Evolutionary conservation across 1,140 invertebrate genomes (phyloP).

Genomic region (Helicoverpa armigera): DNA sequence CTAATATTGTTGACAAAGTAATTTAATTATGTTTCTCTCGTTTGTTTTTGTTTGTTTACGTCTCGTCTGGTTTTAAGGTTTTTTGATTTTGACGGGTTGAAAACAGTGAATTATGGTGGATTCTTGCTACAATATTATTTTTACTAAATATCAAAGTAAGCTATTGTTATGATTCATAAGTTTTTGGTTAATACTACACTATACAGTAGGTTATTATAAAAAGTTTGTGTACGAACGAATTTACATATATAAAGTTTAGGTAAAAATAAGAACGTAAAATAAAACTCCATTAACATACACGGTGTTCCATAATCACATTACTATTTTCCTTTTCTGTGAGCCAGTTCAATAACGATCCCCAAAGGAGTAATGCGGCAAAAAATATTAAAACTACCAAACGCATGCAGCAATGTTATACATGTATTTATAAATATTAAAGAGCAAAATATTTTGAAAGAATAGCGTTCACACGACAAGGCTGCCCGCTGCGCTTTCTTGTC

Average conservation of each 20-base stretch:
- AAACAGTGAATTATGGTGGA: too few species aligned
- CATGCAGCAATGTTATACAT: constrained; percentile 1
- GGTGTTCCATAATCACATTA: background rate
- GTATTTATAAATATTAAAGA: constrained; percentile 43
- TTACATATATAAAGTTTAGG: too few species aligned
- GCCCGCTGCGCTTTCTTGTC: constrained; percentile 47
- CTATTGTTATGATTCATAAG: too few species aligned
- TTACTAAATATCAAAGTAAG: too few species aligned
- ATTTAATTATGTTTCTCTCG: constrained; percentile 3
- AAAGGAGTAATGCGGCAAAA: background rate
- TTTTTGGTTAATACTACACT: too few species aligned
- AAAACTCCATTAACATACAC: constrained; percentile 2
- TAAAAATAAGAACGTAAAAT: too few species aligned
- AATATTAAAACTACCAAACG: constrained; percentile 26
- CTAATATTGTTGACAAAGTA: constrained; percentile 21
- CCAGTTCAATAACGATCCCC: background rate
- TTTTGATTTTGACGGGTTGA: background rate
- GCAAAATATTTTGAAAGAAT: constrained; percentile 45
- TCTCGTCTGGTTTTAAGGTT: background rate
- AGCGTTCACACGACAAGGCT: constrained; percentile 47
- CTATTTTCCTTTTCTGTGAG: background rate
- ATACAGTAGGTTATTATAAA: too few species aligned
- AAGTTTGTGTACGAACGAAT: too few species aligned
- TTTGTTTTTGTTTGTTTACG: constrained; percentile 11
- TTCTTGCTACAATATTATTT: too few species aligned